Evolutionary conservation across 2,888 invertebrate genomes (phyloP).

Genomic region (Trachelus tabidus): DNA sequence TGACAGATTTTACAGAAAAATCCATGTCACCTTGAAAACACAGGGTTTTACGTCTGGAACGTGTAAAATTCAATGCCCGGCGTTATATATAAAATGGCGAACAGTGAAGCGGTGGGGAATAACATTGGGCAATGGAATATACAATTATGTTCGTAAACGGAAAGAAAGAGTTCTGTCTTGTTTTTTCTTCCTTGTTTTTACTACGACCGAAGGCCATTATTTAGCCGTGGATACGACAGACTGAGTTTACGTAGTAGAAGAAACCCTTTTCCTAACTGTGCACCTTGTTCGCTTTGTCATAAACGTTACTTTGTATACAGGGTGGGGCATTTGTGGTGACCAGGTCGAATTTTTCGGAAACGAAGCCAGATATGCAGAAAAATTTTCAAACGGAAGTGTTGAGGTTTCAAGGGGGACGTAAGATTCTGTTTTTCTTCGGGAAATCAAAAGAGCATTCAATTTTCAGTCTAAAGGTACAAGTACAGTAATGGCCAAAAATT

Average conservation of each 20-base stretch:
- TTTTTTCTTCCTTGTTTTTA: background rate
- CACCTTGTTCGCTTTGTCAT: background rate
- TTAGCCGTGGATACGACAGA: background rate
- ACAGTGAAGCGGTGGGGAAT: background rate
- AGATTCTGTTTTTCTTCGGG: too few relatives aligned
- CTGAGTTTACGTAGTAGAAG: background rate
- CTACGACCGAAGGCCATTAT: background rate
- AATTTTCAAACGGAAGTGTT: too few relatives aligned
- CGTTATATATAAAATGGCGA: background rate
- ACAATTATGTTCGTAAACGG: background rate
- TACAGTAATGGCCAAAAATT: too few relatives aligned
- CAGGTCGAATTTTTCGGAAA: too few relatives aligned
- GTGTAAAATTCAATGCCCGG: background rate
- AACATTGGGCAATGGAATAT: background rate
- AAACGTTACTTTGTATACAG: background rate
- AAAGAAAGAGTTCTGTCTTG: background rate
- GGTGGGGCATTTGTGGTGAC: too few relatives aligned
- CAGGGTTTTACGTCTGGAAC: background rate
- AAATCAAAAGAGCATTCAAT: too few relatives aligned
- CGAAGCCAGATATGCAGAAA: too few relatives aligned
- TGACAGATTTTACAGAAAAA: background rate
- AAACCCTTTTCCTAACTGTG: background rate
- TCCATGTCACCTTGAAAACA: background rate
- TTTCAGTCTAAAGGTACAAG: too few relatives aligned
- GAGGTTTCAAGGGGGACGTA: too few relatives aligned